Conservation (phyloP, 64 coral and sea anemone genomes). For the Astreopora myriophthalma region DNA sequence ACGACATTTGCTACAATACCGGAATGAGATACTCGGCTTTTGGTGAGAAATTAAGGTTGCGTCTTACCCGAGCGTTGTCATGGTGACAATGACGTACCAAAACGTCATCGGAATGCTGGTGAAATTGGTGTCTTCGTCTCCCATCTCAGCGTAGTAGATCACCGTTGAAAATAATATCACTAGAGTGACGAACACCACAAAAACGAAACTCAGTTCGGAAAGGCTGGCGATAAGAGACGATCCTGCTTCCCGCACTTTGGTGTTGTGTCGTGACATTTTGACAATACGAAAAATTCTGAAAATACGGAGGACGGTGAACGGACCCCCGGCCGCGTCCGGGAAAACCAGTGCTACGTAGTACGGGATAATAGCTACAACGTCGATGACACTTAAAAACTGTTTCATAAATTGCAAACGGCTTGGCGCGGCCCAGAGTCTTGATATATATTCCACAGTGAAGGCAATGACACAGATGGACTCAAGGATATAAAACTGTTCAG, state of each 20-base stretch:
- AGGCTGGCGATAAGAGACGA: constrained; percentile 79
- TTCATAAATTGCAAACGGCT: constrained; percentile 71
- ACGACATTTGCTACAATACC: too few species aligned
- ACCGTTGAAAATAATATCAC: constrained; percentile 87
- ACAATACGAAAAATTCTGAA: constrained; percentile 94
- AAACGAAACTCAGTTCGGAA: constrained; percentile 86
- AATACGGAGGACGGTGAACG: constrained; percentile 82
- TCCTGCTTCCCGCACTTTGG: constrained; percentile 76
- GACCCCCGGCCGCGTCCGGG: constrained; percentile 66
- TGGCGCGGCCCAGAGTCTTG: constrained; percentile 77
- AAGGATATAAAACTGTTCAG: constrained; percentile 54
- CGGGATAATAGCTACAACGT: constrained; percentile 81
- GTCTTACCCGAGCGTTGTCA: constrained; percentile 94
- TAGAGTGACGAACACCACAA: constrained; percentile 69
- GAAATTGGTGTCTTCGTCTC: constrained; percentile 69
- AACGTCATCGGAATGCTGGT: constrained; percentile 85
- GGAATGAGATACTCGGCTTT: neutral
- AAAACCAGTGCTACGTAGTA: constrained; percentile 76
- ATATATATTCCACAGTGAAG: constrained; percentile 81
- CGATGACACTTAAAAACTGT: constrained; percentile 89
- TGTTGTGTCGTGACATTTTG: constrained; percentile 91
- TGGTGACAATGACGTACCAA: constrained; percentile 96
- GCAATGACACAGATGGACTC: constrained; percentile 82
- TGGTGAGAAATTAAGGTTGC: neutral
- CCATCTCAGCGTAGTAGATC: constrained; percentile 90